A percentile compares a stretch with the other conserved stretches of the same genome.
These are phyloP conservation scores for Leptoclinus maculatus DNA, from an alignment of 2,797 vertebrate genomes.

Conservation along the genomic window DNA sequence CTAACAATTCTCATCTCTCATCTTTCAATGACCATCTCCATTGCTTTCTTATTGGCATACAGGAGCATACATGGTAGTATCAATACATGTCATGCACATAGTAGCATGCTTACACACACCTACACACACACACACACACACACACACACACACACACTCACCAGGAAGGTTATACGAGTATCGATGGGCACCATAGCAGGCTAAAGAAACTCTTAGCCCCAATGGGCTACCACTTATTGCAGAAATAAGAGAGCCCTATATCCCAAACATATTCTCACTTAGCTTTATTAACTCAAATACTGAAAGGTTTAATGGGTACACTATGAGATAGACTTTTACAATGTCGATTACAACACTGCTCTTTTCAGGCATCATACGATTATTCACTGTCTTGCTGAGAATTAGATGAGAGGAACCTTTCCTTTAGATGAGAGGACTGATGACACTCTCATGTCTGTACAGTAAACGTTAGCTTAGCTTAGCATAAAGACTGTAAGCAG, in stretches of 20 bases:
- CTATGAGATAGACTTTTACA: neutral
- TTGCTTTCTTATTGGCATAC: constrained; percentile 19
- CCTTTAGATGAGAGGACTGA: no score
- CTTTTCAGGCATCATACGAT: neutral
- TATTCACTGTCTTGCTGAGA: no score
- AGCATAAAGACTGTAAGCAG: no score
- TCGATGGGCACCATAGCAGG: neutral
- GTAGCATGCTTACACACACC: no score
- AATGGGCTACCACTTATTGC: constrained; percentile 14
- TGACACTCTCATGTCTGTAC: no score
- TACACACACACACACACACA: no score
- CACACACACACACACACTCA: no score
- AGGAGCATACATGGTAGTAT: neutral
- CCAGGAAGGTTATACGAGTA: no score
- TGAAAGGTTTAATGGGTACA: neutral
- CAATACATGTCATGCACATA: no score
- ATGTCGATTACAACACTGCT: neutral
- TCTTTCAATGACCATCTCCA: constrained; percentile 11
- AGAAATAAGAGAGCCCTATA: neutral
- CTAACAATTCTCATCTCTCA: constrained; percentile 10
- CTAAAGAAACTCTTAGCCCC: constrained; percentile 9
- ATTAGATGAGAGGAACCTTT: no score
- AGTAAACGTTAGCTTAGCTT: no score
- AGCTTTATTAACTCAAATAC: neutral
- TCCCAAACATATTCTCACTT: neutral